These are phyloP conservation scores for Nilaparvata lugens DNA, from an alignment of 1,140 invertebrate species.

Conservation along the genomic window DNA sequence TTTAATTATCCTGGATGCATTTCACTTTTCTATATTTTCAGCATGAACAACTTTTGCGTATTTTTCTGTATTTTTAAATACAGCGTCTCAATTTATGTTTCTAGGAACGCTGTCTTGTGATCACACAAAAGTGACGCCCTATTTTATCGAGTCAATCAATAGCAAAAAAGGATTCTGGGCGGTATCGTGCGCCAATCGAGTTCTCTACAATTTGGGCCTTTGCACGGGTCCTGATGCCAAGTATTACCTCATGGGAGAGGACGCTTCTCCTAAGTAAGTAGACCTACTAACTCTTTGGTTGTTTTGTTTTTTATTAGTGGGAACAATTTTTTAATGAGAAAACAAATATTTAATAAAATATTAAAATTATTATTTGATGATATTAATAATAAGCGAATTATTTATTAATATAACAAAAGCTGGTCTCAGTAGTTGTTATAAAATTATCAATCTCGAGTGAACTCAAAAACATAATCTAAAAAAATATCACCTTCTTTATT, in stretches of 20 bases:
- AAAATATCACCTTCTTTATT: too few relatives aligned
- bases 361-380: neutral
- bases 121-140: constrained; percentile 79
- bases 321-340: neutral
- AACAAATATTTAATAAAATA: neutral
- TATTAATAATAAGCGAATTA: too few relatives aligned
- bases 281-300: neutral
- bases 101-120: constrained; percentile 80
- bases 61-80: too few relatives aligned
- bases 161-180: constrained; percentile 69
- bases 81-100: too few relatives aligned
- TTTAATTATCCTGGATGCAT: too few relatives aligned
- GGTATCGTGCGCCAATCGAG: constrained; percentile 65
- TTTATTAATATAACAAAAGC: too few relatives aligned
- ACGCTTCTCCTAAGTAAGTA: constrained; percentile 59
- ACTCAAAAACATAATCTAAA: too few relatives aligned
- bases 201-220: constrained; percentile 71
- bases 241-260: constrained; percentile 75
- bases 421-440: too few relatives aligned
- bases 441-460: too few relatives aligned
- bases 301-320: neutral
- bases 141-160: constrained; percentile 78
- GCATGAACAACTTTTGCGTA: too few relatives aligned
- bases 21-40: too few relatives aligned
- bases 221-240: constrained; percentile 64